Percentiles rank a stretch among this genome's conserved stretches.
Conservation (phyloP, 1,140 invertebrate genomes). For the Tribolium castaneum region DNA sequence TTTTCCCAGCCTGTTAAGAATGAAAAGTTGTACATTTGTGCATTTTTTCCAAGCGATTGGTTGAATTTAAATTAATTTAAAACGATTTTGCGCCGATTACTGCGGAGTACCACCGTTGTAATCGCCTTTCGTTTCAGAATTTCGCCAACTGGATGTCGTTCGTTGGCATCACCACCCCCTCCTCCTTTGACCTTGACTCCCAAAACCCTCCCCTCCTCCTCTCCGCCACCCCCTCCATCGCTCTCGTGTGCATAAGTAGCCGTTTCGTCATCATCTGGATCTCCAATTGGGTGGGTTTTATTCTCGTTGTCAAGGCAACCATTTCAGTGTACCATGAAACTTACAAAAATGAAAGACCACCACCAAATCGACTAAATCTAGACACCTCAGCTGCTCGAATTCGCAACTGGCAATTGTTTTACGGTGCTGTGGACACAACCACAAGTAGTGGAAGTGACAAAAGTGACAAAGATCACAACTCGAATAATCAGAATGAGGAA, state of each 20-base stretch:
- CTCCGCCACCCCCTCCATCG: constrained; percentile 13
- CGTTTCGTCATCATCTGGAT: constrained; percentile 15
- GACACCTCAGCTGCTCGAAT: constrained; percentile 48
- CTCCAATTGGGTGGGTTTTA: neutral
- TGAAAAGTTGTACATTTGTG: no score
- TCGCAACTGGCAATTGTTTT: constrained; percentile 52
- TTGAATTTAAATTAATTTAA: no score
- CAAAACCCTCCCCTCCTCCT: constrained; percentile 47
- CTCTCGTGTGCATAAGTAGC: neutral
- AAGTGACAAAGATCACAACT: constrained; percentile 33
- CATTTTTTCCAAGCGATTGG: no score
- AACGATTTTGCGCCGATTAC: no score
- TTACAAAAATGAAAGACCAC: neutral
- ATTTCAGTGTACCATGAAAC: neutral
- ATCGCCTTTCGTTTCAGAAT: constrained; percentile 27
- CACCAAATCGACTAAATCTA: neutral
- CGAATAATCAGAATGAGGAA: neutral
- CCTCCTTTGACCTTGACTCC: constrained; percentile 43
- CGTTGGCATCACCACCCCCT: constrained; percentile 45
- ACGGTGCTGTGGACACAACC: constrained; percentile 47
- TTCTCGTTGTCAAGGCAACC: neutral
- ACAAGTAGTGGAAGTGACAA: constrained; percentile 34
- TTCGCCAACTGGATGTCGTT: constrained; percentile 51
- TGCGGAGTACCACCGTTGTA: no score
- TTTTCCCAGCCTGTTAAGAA: no score